Evolutionary conservation across 35 echinoderm and acorn worm species (phyloP).

Genomic region (Nesometra sesokonis): DNA sequence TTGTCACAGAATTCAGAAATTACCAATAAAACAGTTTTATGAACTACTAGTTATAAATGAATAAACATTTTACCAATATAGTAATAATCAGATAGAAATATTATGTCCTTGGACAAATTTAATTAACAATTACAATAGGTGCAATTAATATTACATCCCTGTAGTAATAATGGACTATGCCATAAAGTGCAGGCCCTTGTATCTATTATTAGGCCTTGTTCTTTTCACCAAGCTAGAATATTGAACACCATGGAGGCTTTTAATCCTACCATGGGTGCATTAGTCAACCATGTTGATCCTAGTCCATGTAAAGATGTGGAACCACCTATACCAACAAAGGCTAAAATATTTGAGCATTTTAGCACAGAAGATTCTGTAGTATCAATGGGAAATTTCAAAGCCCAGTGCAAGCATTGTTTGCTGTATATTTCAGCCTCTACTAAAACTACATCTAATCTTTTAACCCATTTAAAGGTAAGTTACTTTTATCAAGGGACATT

Average conservation of each 20-base stretch:
- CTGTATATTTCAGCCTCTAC: not conserved
- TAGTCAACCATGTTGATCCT: not conserved
- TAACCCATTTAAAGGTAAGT: not conserved
- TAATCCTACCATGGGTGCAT: not conserved
- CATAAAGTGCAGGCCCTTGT: not conserved
- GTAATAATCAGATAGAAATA: not conserved
- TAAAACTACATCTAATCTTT: not conserved
- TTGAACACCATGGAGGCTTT: not conserved
- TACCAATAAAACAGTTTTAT: not conserved
- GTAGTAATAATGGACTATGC: not conserved
- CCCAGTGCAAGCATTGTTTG: not conserved
- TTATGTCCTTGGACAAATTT: not conserved
- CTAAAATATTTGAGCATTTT: not conserved
- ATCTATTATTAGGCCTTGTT: not conserved
- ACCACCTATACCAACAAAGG: not conserved
- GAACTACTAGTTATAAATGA: not conserved
- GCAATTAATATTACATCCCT: not conserved
- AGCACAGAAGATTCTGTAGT: not conserved
- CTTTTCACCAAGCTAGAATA: not conserved
- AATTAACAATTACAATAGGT: not conserved
- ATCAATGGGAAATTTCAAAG: not conserved
- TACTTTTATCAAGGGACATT: too few relatives aligned
- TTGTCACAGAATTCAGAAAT: not conserved
- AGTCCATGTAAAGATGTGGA: not conserved
- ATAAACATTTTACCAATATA: not conserved